Evolutionary conservation across 2,888 invertebrate species (phyloP), one percentile per base, ranked within the genome.

Genomic region (Drosophila eohydei): DNA sequence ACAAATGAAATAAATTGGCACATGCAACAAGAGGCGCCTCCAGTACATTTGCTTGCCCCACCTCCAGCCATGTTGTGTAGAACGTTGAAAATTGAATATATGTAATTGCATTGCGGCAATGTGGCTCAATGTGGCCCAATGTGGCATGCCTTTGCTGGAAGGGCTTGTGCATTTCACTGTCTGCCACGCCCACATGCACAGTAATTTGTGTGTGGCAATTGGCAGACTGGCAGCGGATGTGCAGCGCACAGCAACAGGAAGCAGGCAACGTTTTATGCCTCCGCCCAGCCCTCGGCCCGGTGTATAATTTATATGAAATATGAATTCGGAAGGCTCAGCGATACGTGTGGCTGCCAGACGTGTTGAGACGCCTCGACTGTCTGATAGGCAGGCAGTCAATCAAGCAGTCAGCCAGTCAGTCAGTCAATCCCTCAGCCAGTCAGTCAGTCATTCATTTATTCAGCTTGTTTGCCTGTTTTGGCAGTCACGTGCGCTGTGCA

Each of bases 401-500:
- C 38, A 38, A 16, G 16, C 28, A 7, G 14, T 28, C 46, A 46
- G 43, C 11, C 43, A 34, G 36, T 38, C 43, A n/a, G 32, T 44
- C 52, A 34, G 57, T 60, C 40, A 60, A 36, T 58, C 41, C 32
- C 16, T 46, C 48, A 51, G 38, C 32, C 34, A 40, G 21, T 40
- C 21, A 50, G 30, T 62, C 36, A 12, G 43, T 48, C 54, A 54
- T 56, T 57, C 63, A 41, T 46, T 62, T 40, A 38, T 60, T 41
- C 63, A 58, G n/a, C 70, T 28, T 51, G 34, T 28, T 57, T 56
- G 57, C 51, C 60, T 51, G 57, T 62, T 65, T 63, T 63, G 54
- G 59, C 51, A 41, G 77, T 59, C 82, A 74, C 82, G 87, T 87
- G 71, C 61, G 56, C 66, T 65, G 58, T 70, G 73, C 61, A 64